phyloP scores from a whole-genome alignment of 2,113 vertebrate species.

The Halichoeres trimaculatus region DNA sequence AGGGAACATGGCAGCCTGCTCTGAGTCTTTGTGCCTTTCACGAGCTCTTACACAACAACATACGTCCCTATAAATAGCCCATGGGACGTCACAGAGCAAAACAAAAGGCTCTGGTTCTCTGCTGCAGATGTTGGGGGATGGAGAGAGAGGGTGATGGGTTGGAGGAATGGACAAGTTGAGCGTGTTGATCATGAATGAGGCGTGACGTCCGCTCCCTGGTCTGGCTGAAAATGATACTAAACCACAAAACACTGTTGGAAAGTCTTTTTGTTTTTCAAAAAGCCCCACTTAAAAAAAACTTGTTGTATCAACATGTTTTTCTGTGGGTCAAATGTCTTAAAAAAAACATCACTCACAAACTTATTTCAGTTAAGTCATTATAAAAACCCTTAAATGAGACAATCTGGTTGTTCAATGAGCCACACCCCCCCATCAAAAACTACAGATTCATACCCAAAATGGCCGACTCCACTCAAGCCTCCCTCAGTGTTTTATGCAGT shows the following conservation, averaged over 20 bases:
- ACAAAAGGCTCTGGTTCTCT: conserved; percentile 58
- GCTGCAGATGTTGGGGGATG: conserved; percentile 63
- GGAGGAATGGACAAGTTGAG: conserved; percentile 26
- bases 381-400: background rate
- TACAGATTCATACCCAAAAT: conserved; percentile 62
- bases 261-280: background rate
- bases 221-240: background rate
- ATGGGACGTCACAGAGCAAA: conserved; percentile 54
- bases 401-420: background rate
- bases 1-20: conserved; percentile 28
- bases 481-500: conserved; percentile 45
- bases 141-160: background rate
- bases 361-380: background rate
- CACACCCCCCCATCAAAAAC: conserved; percentile 14
- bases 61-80: conserved; percentile 72
- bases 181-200: conserved; percentile 17
- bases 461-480: conserved; percentile 26
- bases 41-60: conserved; percentile 66
- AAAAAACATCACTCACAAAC: background rate
- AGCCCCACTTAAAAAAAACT: background rate
- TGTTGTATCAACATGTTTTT: background rate
- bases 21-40: conserved; percentile 50
- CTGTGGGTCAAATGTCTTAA: background rate
- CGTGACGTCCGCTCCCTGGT: background rate
- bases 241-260: background rate